A percentile compares a stretch with the other conserved stretches of the same genome.
phyloP scores from a whole-genome alignment of 2,888 invertebrate genomes.

The Heliconius sara region DNA sequence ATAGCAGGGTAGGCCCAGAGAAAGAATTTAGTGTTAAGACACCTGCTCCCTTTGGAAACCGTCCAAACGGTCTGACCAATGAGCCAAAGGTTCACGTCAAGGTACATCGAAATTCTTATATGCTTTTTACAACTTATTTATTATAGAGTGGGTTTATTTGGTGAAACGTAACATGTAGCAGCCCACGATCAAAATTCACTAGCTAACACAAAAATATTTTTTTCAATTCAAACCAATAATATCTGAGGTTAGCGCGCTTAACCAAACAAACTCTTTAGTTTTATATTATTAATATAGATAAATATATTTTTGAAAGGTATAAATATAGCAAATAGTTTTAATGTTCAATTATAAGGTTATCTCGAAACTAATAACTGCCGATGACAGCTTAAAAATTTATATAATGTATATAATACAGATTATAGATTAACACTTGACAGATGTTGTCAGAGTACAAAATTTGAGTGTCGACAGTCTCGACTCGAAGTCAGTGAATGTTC shows the following conservation, averaged over 20 bases:
- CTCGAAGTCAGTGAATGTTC: background rate
- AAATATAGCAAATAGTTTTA: background rate
- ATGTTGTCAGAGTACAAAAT: conserved; percentile 30
- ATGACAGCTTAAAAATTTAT: conserved; percentile 22
- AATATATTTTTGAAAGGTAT: background rate
- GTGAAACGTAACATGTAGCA: too few relatives aligned
- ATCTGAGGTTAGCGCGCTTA: background rate
- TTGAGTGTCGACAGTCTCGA: conserved; percentile 17
- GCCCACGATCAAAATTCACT: too few relatives aligned
- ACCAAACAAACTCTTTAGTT: background rate
- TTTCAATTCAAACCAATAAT: background rate
- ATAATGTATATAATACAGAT: conserved; percentile 9
- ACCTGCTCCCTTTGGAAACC: too few relatives aligned
- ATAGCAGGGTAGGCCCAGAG: too few relatives aligned
- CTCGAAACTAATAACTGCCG: conserved; percentile 13
- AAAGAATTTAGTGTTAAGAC: background rate
- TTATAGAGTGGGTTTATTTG: too few relatives aligned
- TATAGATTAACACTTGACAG: conserved; percentile 26
- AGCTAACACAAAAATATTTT: too few relatives aligned
- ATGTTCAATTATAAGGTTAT: conserved; percentile 9
- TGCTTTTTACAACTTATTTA: too few relatives aligned
- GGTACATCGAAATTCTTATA: too few relatives aligned
- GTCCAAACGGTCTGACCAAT: too few relatives aligned
- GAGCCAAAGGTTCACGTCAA: too few relatives aligned
- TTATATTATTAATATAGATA: background rate